Evolutionary conservation across 2,797 vertebrate species (phyloP), one percentile per base, ranked within the genome.

Genomic region (Acomys russatus): DNA sequence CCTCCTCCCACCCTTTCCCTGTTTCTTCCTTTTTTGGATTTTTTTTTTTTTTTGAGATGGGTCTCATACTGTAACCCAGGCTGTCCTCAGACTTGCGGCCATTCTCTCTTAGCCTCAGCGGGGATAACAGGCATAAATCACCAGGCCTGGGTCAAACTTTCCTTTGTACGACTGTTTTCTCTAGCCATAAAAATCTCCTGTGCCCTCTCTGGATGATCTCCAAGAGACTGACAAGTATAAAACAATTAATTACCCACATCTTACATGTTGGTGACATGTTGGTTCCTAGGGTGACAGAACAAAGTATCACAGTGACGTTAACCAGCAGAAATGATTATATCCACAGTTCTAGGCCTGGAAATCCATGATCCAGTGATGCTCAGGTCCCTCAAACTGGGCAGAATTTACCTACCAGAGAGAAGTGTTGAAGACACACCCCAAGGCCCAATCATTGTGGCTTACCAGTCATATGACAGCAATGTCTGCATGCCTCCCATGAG

Each of bases 81-180:
- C 25, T 88, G 70, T 38, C n/a, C n/a, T 56, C 15, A 20, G 68
- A 61, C 70, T 44, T 88, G n/a, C 8, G n/a, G 28, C 25, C 61
- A 38, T 44, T 33, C 70, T 44, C 15, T 44, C 15, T 74, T 33
- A 61, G 56, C 56, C 44, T 78, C 49, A 76, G 12, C 30, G n/a
- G 12, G 20, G 30, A 35, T 89, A 17, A 64, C 28, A 77, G 2
- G 17, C 30, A 25, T 51, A 30, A 10, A 2, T 44, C 20, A 25
- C 30, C 38, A 51, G 44, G 35, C 59, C 71, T 49, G 25, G 70
- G 56, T 15, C 87, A 63, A 71, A 25, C 1, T 35, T 88, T 95
- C 49, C n/a, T 92, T 84, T 96, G 63, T 84, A 82, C 91, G 73
- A 93, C 28, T 54, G 5, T 91, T 90, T 88, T 91, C 71, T 49